These are phyloP conservation scores for Amblyornis subalaris DNA, from an alignment of 2,113 vertebrate genomes.

Conservation along the genomic window DNA sequence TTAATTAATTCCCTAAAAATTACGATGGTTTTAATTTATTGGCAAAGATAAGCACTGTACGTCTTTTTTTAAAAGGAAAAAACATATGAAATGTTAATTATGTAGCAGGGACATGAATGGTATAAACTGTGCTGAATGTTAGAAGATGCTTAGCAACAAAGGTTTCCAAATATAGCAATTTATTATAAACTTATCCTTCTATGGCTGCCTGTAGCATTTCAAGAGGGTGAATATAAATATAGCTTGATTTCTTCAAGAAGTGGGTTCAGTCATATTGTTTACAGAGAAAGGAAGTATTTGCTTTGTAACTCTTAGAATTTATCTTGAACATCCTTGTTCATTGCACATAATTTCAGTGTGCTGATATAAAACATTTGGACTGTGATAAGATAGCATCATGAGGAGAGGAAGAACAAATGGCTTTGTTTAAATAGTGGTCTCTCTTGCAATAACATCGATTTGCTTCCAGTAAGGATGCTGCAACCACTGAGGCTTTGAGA, in stretches of 20 bases:
- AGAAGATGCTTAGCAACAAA: slow-evolving; percentile 80
- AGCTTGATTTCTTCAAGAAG: slow-evolving; percentile 79
- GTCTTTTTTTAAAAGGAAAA: background rate
- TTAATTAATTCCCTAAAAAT: slow-evolving; percentile 59
- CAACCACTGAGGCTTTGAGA: background rate
- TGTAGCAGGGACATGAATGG: slow-evolving; percentile 72
- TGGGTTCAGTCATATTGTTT: slow-evolving; percentile 81
- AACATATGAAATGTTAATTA: slow-evolving; percentile 79
- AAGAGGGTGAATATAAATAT: slow-evolving; percentile 82
- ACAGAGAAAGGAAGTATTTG: slow-evolving; percentile 77
- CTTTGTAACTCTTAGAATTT: slow-evolving; percentile 66
- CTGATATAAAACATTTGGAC: slow-evolving; percentile 66
- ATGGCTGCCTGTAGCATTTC: slow-evolving; percentile 83
- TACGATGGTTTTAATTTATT: slow-evolving; percentile 59
- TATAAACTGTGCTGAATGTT: slow-evolving; percentile 81
- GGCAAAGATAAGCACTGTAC: slow-evolving; percentile 54
- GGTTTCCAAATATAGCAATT: slow-evolving; percentile 85
- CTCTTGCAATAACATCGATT: slow-evolving; percentile 38
- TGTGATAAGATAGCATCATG: slow-evolving; percentile 60
- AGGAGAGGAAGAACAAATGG: slow-evolving; percentile 66
- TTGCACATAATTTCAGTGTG: slow-evolving; percentile 63
- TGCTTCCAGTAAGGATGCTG: slow-evolving; percentile 36
- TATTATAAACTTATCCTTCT: slow-evolving; percentile 84
- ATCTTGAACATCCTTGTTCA: slow-evolving; percentile 65
- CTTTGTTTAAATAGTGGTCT: slow-evolving; percentile 58